A percentile compares a stretch with the other conserved stretches of the same genome.
These are phyloP conservation scores for Oryzaephilus surinamensis DNA, from an alignment of 1,140 invertebrate genomes.

Conservation along the genomic window DNA sequence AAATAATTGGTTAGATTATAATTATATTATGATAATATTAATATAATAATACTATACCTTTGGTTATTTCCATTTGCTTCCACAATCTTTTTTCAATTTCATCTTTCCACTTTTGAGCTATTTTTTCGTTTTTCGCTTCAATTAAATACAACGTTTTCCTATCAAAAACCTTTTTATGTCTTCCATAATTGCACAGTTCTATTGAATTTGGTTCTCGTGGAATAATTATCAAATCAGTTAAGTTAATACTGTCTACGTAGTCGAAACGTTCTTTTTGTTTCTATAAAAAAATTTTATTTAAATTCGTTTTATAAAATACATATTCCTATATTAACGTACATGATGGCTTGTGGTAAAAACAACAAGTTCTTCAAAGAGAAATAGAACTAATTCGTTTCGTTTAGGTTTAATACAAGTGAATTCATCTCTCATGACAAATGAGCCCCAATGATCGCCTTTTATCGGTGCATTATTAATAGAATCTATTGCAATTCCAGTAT, in stretches of 20 bases:
- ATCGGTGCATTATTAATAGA: constrained; percentile 22
- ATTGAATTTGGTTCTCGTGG: too few relatives aligned
- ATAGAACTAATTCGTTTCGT: constrained; percentile 1
- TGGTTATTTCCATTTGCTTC: constrained; percentile 23
- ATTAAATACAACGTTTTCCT: constrained; percentile 16
- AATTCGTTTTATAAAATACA: too few relatives aligned
- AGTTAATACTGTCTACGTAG: too few relatives aligned
- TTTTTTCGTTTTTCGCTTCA: constrained; percentile 23
- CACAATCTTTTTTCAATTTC: constrained; percentile 25
- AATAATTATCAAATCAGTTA: too few relatives aligned
- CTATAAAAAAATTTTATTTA: too few relatives aligned
- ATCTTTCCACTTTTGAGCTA: constrained; percentile 22
- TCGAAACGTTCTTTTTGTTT: too few relatives aligned
- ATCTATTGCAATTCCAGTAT: constrained; percentile 26
- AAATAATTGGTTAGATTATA: not conserved
- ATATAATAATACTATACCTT: too few relatives aligned
- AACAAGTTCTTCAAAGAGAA: not conserved
- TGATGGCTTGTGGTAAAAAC: not conserved
- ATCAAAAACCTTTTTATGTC: too few relatives aligned
- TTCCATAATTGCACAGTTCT: too few relatives aligned
- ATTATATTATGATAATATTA: not conserved
- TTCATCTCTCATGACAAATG: constrained; percentile 23
- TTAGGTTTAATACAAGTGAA: constrained; percentile 24
- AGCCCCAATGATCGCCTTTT: too few relatives aligned
- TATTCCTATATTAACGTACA: too few relatives aligned